These are phyloP conservation scores for Bombus sylvicola DNA, from an alignment of 1,140 invertebrate genomes.

Conservation along the genomic window DNA sequence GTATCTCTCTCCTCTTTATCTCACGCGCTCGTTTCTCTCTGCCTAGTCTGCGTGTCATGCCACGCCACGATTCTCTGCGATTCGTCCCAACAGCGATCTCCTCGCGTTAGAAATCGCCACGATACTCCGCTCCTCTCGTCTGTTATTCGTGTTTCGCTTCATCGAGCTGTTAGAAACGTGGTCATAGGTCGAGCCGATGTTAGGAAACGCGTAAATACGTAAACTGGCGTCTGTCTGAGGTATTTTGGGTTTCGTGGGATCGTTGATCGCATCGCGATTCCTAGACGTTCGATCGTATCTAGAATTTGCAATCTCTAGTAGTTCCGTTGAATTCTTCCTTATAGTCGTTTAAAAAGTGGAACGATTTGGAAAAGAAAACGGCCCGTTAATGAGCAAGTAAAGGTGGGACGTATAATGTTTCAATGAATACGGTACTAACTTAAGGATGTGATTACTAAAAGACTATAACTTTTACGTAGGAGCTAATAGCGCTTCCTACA, in stretches of 20 bases:
- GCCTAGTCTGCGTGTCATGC: too few species aligned
- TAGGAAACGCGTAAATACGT: neutral
- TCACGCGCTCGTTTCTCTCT: neutral
- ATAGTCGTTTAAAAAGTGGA: too few species aligned
- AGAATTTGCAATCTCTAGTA: neutral
- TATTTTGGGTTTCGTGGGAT: neutral
- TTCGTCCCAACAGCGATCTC: neutral
- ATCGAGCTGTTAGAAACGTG: neutral
- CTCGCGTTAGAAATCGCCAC: conserved; percentile 8
- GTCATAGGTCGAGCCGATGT: too few species aligned
- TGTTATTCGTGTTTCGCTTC: conserved; percentile 14
- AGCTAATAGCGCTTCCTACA: neutral
- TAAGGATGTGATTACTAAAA: neutral
- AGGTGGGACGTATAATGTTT: too few species aligned
- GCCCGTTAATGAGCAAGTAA: too few species aligned
- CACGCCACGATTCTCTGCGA: too few species aligned
- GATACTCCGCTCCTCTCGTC: neutral
- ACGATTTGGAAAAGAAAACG: too few species aligned
- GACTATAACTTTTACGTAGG: neutral
- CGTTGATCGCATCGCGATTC: neutral
- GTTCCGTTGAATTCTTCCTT: too few species aligned
- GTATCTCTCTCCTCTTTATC: conserved; percentile 12
- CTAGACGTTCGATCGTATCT: neutral
- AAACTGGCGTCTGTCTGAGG: neutral
- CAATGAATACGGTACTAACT: too few species aligned